Base-by-base conservation (phyloP, 2,888 invertebrate species). In the Theristus sp. region DNA sequence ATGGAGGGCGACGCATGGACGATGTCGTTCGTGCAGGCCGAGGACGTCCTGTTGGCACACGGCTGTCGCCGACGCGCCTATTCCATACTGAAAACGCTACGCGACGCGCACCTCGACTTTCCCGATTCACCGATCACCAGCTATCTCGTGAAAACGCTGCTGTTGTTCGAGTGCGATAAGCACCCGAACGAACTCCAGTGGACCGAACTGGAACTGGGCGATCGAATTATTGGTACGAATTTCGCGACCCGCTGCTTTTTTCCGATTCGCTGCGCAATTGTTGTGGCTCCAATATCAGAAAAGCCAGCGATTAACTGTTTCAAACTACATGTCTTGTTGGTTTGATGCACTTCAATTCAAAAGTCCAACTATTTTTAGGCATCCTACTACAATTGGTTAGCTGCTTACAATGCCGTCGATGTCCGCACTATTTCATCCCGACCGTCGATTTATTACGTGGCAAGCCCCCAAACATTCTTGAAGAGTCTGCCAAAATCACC, bases 1-100 rank as follows among this genome's bases (percentile, higher is more conserved):
- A 88, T 91, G 83, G 91, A 93, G 75, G 91, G 91, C 27, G 93
- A 94, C 76, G 89, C 91, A 31, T 93, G 91, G 91, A 86, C 88
- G 62, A 79, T 93, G 71, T 86, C 84, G 64, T 90, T 91, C 77
- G 81, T 84, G 66, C 87, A 89, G 75, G 90, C 90, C 0, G 93
- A 93, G 75, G 87, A 89, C 75, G 81, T 87, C 54, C 79, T 93
- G 27, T 79, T 93, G 22, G 25, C 52, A 75, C 84, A 89, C 61
- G 88, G 88, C 3, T 88, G 88, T 73, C 82, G 91, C 60, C 81
- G 84, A 63, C 85, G 87, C 68, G 88, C 88, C 71, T 79, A 90
- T 64, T 87, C 88, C 73, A 85, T 89, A 64, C 76, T 93, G 63
- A 91, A 90, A 76, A 87, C 89, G 0, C 81, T 93, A 63, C 78